Conservation (phyloP, 2,888 invertebrate species). For the Aradus depressus region DNA sequence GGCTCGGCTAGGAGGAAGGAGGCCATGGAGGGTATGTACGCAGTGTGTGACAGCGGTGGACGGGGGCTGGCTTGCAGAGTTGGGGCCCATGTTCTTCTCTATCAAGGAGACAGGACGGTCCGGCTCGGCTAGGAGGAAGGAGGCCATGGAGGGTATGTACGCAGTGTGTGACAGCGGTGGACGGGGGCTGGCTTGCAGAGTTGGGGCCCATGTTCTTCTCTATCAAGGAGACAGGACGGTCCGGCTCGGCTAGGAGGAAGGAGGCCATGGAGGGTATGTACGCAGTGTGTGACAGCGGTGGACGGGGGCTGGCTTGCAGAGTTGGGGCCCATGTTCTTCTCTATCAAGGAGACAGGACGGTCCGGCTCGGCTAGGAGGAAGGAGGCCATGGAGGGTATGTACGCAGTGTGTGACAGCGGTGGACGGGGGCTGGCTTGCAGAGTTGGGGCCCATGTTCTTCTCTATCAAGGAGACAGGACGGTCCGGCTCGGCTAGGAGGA, state of each 20-base stretch:
- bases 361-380: conserved; percentile 81
- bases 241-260: conserved; percentile 77
- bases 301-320: conserved; percentile 98
- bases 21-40: conserved; percentile 82
- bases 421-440: conserved; percentile 96
- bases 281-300: conserved; percentile 94
- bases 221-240: conserved; percentile 79
- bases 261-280: conserved; percentile 86
- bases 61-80: conserved; percentile 93
- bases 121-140: conserved; percentile 77
- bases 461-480: conserved; percentile 83
- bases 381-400: conserved; percentile 81
- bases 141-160: conserved; percentile 83
- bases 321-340: conserved; percentile 98
- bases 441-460: conserved; percentile 99
- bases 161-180: conserved; percentile 96
- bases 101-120: conserved; percentile 83
- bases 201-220: conserved; percentile 99
- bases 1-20: conserved; percentile 81
- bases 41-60: conserved; percentile 98
- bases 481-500: conserved; percentile 77
- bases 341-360: conserved; percentile 80
- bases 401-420: conserved; percentile 96
- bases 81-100: conserved; percentile 99
- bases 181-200: conserved; percentile 96